Conservation (phyloP, 2,113 vertebrate genomes). For the Columba livia region DNA sequence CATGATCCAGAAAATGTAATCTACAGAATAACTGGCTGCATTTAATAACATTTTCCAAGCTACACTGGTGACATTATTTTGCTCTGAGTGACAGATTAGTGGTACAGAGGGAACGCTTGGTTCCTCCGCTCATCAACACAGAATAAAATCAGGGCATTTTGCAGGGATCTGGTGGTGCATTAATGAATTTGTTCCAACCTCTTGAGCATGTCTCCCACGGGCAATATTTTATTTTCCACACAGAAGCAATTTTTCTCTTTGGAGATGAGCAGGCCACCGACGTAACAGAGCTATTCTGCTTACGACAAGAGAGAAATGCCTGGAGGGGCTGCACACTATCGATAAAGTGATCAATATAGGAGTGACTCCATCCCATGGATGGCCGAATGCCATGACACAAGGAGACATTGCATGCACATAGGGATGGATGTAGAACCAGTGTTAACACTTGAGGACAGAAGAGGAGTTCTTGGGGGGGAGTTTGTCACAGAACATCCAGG, state of each 20-base stretch:
- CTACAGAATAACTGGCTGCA: neutral
- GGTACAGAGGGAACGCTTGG: neutral
- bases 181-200: conserved; percentile 28
- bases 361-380: neutral
- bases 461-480: neutral
- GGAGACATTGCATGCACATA: rapidly evolving
- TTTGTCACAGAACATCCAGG: neutral
- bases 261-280: neutral
- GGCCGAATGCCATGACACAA: rapidly evolving
- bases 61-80: neutral
- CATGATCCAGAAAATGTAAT: neutral
- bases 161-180: neutral
- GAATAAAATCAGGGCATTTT: neutral
- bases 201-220: neutral
- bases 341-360: neutral
- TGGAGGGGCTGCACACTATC: neutral
- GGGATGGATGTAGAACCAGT: neutral
- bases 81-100: neutral
- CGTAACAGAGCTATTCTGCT: neutral
- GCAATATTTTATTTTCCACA: conserved; percentile 39
- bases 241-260: neutral
- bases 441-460: neutral
- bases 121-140: neutral
- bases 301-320: neutral
- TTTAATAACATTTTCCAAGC: conserved; percentile 4